These are phyloP conservation scores for Cydia pomonella DNA, from an alignment of 1,140 invertebrate genomes.

Conservation along the genomic window DNA sequence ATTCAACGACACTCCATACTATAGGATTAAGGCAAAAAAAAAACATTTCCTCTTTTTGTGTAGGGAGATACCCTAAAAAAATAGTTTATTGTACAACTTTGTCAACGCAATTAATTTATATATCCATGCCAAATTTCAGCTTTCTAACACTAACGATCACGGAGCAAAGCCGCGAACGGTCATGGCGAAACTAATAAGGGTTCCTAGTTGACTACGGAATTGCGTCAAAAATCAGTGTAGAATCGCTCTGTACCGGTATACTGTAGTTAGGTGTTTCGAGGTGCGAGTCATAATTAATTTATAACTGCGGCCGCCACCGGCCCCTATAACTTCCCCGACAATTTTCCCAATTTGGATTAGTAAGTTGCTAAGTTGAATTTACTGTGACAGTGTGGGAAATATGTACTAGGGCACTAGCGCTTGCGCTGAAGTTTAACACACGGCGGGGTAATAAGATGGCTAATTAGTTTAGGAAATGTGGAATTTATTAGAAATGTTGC, in stretches of 20 bases:
- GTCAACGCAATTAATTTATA: too few species aligned
- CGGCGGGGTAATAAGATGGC: slow-evolving; percentile 27
- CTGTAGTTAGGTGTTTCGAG: slow-evolving; percentile 43
- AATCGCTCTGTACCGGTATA: not conserved
- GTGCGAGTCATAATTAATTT: slow-evolving; percentile 62
- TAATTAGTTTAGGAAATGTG: slow-evolving; percentile 16
- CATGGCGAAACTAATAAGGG: too few species aligned
- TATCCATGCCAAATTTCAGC: too few species aligned
- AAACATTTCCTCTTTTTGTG: too few species aligned
- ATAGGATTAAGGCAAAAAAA: too few species aligned
- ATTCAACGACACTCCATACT: too few species aligned
- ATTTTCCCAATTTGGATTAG: slow-evolving; percentile 25
- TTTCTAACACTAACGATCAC: too few species aligned
- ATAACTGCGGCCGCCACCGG: slow-evolving; percentile 50
- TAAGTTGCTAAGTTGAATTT: slow-evolving; percentile 24
- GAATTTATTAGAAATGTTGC: slow-evolving; percentile 3
- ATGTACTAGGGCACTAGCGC: not conserved
- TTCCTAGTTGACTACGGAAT: too few species aligned
- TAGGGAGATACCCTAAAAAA: too few species aligned
- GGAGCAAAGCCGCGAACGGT: too few species aligned
- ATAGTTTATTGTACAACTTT: too few species aligned
- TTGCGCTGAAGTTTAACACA: slow-evolving; percentile 15
- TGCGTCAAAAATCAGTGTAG: slow-evolving; percentile 12
- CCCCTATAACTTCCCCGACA: slow-evolving; percentile 47
- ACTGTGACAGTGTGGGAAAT: slow-evolving; percentile 12